Base-by-base conservation (phyloP, 2,888 invertebrate species). In the Euspilapteryx auroguttella region DNA sequence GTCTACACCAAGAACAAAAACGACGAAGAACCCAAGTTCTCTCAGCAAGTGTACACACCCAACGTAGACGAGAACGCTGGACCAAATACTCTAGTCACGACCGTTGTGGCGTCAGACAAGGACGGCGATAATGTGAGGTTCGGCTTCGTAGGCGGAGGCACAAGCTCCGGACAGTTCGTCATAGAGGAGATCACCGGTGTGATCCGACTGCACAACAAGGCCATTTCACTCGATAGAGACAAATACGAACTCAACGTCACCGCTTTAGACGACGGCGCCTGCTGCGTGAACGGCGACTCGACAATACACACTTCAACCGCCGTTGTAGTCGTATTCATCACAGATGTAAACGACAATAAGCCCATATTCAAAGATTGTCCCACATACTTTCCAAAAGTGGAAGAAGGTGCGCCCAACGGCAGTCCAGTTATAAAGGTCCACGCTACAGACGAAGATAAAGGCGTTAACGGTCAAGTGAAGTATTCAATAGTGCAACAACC, bases 1-100 rank as follows among this genome's bases (percentile, higher is more conserved):
- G 86, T 97, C 32, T 95, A 95, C 53, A 96, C 96, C n/a, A 94
- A 94, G 50, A 97, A 97, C 52, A 95, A 95, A 64, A 97, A 97
- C 63, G 97, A 97, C 53, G 96, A 97, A 63, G 92, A 94, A 50
- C 97, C 97, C 0, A 94, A 94, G 58, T 95, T 95, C 57, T 94
- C 94, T 1, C 95, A 95, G 49, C 94, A 94, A 76, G 94, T 95
- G 3, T 95, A 95, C 61, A 94, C 94, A 2, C 94, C 95, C 0
- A 95, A 94, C 62, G 94, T 95, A 1, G 94, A 94, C 53, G 95
- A 95, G 62, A 94, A 94, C 57, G 94, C 94, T 7, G 94, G 94
- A 1, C 92, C 94, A 0, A 94, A 94, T 48, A 95, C 96, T 4
- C 76, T 96, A 25, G 95, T 97, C 0, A 96, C 96, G 5, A 96